Evolutionary conservation across 2,888 invertebrate genomes (phyloP), one percentile per base, ranked within the genome.

Genomic region (Dinocampus coccinellae): DNA sequence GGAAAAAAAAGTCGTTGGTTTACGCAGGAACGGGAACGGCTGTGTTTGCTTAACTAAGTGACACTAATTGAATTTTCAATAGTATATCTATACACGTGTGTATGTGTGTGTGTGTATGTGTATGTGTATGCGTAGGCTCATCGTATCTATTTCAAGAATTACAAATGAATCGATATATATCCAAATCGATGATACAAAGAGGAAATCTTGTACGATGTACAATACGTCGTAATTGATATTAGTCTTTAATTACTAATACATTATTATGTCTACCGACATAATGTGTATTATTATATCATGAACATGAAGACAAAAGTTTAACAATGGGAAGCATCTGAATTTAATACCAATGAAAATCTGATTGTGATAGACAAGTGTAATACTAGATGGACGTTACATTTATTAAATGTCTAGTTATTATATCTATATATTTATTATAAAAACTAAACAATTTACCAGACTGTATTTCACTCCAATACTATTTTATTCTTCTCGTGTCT

Each of bases 21-120:
- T 70, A 69, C 72, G 69, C 72, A 77, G 81, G 79, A 81, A 81
- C 75, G 72, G 83, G 82, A 82, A 81, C 81, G 81, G 82, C 84
- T 82, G 80, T 85, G 85, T 86, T 86, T 86, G 82, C 78, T 77
- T 77, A 84, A 80, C 82, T 86, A 86, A 86, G 85, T 86, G 86
- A 85, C 82, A 82, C 85, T 86, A 86, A 86, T 86, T 86, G 86
- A 86, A 85, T 82, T 82, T 82, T 84, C 81, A 82, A 4, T 29
- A n/a, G n/a, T n/a, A n/a, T n/a, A n/a, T n/a, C n/a, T n/a, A n/a
- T n/a, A n/a, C n/a, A 81, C 82, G 81, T 79, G 81, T 80, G 81
- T n/a, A 0, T 47, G 47, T 39, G 39, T 39, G 39, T 39, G 13
- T 39, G n/a, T 11, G n/a, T n/a, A 39, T 39, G 13, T 39, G 39